These are phyloP conservation scores for Panorpa germanica DNA, from an alignment of 2,888 invertebrate species.

Conservation along the genomic window DNA sequence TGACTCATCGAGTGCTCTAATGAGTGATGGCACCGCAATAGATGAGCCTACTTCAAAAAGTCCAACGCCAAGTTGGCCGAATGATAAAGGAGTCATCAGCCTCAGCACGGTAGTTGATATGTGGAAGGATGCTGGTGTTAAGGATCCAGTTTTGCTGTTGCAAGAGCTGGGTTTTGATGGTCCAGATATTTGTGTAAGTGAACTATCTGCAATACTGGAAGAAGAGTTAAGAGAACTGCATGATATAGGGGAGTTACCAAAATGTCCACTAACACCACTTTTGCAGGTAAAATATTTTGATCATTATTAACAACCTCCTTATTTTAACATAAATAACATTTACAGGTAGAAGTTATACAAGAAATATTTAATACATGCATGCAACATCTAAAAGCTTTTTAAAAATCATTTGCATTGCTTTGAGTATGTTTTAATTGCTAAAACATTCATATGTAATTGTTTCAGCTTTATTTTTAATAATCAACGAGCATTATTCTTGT, in stretches of 20 bases:
- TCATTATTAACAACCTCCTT: background rate
- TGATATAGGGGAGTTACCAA: constrained; percentile 23
- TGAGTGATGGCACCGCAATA: constrained; percentile 6
- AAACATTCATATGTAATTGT: background rate
- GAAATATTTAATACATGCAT: too few relatives aligned
- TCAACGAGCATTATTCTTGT: background rate
- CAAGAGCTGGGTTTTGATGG: constrained; percentile 45
- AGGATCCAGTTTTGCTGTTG: constrained; percentile 40
- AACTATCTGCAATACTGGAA: constrained; percentile 46
- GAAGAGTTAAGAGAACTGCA: constrained; percentile 35
- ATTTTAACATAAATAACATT: background rate
- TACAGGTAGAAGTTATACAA: too few relatives aligned
- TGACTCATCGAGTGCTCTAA: constrained; percentile 12
- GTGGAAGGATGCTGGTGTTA: constrained; percentile 53
- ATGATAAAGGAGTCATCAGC: constrained; percentile 1
- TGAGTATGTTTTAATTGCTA: background rate
- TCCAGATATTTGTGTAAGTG: constrained; percentile 33
- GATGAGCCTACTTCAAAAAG: constrained; percentile 3
- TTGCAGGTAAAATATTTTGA: constrained; percentile 14
- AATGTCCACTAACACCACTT: constrained; percentile 18
- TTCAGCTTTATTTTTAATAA: background rate
- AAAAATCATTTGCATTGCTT: background rate
- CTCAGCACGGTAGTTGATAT: constrained; percentile 33
- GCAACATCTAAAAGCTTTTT: too few relatives aligned
- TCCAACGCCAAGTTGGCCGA: background rate